Evolutionary conservation across 1,140 invertebrate genomes (phyloP).

Genomic region (Platyscapa corneri): DNA sequence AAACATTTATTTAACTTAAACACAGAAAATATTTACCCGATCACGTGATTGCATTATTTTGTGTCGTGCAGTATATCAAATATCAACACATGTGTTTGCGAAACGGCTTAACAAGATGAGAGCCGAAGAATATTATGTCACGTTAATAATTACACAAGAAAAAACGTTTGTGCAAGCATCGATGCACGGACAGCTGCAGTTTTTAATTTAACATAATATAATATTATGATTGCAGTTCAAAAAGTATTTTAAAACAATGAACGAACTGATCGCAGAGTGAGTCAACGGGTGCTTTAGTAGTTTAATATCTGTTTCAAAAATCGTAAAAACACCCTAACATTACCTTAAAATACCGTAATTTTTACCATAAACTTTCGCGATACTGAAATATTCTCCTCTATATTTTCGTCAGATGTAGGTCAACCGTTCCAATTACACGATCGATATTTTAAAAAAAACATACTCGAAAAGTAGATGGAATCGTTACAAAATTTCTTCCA

Average conservation of each 20-base stretch:
- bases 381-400: neutral
- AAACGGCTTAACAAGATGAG: neutral
- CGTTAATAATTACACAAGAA: neutral
- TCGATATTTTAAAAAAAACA: constrained; percentile 25
- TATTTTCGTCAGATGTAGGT: constrained; percentile 5
- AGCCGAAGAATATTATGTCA: neutral
- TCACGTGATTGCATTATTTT: too few species aligned
- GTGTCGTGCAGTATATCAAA: too few species aligned
- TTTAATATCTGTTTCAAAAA: neutral
- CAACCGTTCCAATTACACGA: constrained; percentile 23
- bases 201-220: too few species aligned
- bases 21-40: too few species aligned
- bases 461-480: neutral
- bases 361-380: neutral
- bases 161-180: neutral
- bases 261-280: too few species aligned
- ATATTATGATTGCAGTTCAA: too few species aligned
- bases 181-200: neutral
- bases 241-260: neutral
- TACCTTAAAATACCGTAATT: neutral
- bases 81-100: neutral
- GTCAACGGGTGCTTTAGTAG: too few species aligned
- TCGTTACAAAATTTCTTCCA: neutral
- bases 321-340: neutral
- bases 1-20: too few species aligned